phyloP scores from a whole-genome alignment of 2,797 vertebrate species.

The Cuculus canorus region DNA sequence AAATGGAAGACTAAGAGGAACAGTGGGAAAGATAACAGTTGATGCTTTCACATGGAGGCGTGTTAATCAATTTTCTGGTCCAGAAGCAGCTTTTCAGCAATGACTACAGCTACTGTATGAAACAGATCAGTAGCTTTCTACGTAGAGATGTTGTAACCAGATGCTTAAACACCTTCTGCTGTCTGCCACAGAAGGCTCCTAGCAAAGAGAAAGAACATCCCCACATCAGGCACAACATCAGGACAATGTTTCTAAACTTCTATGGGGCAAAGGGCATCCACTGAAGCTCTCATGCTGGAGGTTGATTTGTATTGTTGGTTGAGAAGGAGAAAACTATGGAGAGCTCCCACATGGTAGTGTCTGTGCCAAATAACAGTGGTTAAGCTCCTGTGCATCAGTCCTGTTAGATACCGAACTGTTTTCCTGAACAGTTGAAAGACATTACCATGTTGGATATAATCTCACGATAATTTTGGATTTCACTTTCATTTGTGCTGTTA shows the following conservation, averaged over 20 bases:
- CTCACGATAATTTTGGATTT: background rate
- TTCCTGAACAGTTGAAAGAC: background rate
- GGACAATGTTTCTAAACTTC: background rate
- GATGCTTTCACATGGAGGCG: background rate
- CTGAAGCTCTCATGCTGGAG: background rate
- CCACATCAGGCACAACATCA: background rate
- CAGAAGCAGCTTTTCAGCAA: background rate
- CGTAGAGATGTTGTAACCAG: background rate
- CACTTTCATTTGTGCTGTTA: background rate
- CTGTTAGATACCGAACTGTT: background rate
- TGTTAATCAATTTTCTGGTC: background rate
- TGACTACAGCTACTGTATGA: background rate
- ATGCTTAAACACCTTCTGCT: background rate
- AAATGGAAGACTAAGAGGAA: background rate
- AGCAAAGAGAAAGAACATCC: background rate
- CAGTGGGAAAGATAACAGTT: background rate
- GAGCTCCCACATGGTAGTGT: background rate
- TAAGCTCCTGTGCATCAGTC: background rate
- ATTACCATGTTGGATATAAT: background rate
- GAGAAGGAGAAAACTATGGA: background rate
- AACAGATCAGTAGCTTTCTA: background rate
- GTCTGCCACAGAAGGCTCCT: background rate
- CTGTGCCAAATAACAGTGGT: background rate
- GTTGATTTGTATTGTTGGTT: background rate
- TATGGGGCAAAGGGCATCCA: fast-evolving